A percentile compares a stretch with the other conserved stretches of the same genome.
phyloP scores from a whole-genome alignment of 2,888 invertebrate genomes.

The Allophyes oxyacanthae region DNA sequence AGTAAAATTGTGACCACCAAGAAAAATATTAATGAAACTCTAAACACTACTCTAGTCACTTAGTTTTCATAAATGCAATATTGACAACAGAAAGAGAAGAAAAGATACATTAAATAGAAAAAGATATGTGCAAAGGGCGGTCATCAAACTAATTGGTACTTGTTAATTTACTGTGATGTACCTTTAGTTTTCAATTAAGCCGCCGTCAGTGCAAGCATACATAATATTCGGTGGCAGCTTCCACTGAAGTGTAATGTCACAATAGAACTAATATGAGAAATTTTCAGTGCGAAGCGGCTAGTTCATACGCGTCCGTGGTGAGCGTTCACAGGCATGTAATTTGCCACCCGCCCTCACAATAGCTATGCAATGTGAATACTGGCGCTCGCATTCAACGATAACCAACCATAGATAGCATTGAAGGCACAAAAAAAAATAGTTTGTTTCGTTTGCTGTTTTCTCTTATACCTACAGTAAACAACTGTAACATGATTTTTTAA shows the following conservation, averaged over 20 bases:
- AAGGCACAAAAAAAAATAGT: too few relatives aligned
- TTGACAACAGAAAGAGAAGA: too few relatives aligned
- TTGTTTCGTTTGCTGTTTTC: too few relatives aligned
- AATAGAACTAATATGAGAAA: slow-evolving; percentile 35
- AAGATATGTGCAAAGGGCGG: too few relatives aligned
- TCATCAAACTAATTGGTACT: too few relatives aligned
- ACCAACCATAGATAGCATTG: not conserved
- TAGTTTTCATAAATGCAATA: too few relatives aligned
- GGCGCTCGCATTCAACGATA: slow-evolving; percentile 11
- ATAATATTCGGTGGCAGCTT: slow-evolving; percentile 1
- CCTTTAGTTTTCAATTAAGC: not conserved
- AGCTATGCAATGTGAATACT: slow-evolving; percentile 31
- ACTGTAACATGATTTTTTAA: too few relatives aligned
- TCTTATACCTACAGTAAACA: too few relatives aligned
- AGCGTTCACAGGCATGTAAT: slow-evolving; percentile 37
- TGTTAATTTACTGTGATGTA: not conserved
- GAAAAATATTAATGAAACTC: too few relatives aligned
- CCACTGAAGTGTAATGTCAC: slow-evolving; percentile 21
- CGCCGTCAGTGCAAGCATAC: not conserved
- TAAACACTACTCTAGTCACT: too few relatives aligned
- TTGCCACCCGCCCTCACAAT: slow-evolving; percentile 32
- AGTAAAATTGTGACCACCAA: slow-evolving; percentile 10
- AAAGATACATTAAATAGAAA: too few relatives aligned
- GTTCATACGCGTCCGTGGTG: slow-evolving; percentile 9
- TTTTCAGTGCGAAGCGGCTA: slow-evolving; percentile 26